Conservation (phyloP, 2,797 vertebrate species). For the Oreonectes daqikongensis region DNA sequence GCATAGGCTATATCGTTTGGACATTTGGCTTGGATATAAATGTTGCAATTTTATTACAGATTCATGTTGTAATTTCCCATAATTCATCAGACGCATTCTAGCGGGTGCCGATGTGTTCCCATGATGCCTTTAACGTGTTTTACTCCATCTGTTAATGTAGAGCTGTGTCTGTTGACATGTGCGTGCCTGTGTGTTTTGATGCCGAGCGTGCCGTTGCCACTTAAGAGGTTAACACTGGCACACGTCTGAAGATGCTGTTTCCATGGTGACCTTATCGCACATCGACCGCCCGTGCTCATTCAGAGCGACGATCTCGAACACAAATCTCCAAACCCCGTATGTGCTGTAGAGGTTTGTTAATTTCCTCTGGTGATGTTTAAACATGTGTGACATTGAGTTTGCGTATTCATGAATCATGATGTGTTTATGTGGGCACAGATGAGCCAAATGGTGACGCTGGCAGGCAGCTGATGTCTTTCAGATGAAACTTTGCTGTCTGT, state of each 20-base stretch:
- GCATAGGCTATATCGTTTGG: background rate
- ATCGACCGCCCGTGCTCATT: slow-evolving; percentile 86
- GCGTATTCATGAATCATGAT: slow-evolving; percentile 21
- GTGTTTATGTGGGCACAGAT: slow-evolving; percentile 15
- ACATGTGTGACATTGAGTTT: slow-evolving; percentile 4
- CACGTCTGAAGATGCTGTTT: slow-evolving; percentile 79
- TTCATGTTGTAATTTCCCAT: background rate
- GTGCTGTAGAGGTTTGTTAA: slow-evolving; percentile 8
- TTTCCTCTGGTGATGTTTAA: slow-evolving; percentile 32
- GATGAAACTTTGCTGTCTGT: slow-evolving; percentile 27
- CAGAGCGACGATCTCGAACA: slow-evolving; percentile 83
- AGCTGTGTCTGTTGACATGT: background rate
- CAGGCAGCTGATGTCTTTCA: background rate
- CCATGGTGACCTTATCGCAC: slow-evolving; percentile 92
- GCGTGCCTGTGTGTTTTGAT: slow-evolving; percentile 23
- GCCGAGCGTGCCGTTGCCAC: slow-evolving; percentile 70
- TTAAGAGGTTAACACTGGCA: slow-evolving; percentile 75
- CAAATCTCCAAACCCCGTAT: slow-evolving; percentile 43
- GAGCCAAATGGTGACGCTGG: slow-evolving; percentile 3
- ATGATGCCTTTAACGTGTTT: background rate
- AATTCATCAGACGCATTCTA: background rate
- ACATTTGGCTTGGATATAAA: background rate
- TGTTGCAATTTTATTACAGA: background rate
- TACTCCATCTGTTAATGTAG: slow-evolving; percentile 25
- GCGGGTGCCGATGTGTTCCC: background rate